Conservation (phyloP, 1,140 invertebrate species). For the Stegodyphus dumicola region DNA sequence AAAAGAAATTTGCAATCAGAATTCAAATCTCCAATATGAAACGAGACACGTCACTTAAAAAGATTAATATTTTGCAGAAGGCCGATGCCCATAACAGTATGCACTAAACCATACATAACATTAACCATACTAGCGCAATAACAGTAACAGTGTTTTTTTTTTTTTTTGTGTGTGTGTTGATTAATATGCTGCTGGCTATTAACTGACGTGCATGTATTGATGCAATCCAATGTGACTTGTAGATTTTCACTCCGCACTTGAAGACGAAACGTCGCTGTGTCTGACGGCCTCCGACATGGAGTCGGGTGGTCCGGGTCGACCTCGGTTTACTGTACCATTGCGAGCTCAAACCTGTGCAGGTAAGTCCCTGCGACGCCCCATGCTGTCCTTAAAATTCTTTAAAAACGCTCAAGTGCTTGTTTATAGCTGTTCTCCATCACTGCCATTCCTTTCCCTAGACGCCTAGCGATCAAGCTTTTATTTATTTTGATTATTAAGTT, state of each 20-base stretch:
- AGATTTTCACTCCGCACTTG: constrained; percentile 62
- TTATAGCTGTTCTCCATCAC: too few relatives aligned
- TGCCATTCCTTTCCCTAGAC: too few relatives aligned
- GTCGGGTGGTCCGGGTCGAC: constrained; percentile 36
- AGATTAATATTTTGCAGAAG: too few relatives aligned
- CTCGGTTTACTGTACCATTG: constrained; percentile 36
- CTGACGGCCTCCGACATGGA: constrained; percentile 50
- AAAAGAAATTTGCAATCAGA: too few relatives aligned
- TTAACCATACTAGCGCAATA: background rate
- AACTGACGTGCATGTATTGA: constrained; percentile 37
- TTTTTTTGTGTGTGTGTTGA: background rate
- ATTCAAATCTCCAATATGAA: too few relatives aligned
- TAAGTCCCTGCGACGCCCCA: constrained; percentile 8
- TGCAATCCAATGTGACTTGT: constrained; percentile 40
- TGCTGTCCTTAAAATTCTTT: background rate
- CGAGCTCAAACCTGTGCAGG: constrained; percentile 38
- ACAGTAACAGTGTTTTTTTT: background rate
- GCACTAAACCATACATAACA: too few relatives aligned
- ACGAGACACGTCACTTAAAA: too few relatives aligned
- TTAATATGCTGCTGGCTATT: constrained; percentile 1
- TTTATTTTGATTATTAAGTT: too few relatives aligned
- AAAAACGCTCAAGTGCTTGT: background rate
- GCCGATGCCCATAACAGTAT: too few relatives aligned
- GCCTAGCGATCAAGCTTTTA: too few relatives aligned
- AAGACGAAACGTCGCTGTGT: constrained; percentile 56